Percentiles rank a stretch among this genome's conserved stretches.
Conservation (phyloP, 2,888 invertebrate species). For the Lymantria monacha region DNA sequence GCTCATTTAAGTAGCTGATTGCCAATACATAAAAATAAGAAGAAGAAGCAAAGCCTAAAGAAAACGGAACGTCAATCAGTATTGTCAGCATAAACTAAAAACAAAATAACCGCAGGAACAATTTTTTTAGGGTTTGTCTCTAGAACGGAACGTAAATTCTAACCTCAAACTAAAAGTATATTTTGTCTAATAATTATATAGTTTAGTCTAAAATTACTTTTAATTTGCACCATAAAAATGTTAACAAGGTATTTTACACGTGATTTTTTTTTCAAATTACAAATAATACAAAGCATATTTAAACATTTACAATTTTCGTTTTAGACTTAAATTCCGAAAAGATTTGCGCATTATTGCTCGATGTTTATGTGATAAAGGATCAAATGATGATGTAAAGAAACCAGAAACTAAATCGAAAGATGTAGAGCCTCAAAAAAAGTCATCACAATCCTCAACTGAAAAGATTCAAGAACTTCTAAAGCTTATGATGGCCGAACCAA, state of each 20-base stretch:
- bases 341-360: slow-evolving; percentile 50
- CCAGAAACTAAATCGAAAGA: slow-evolving; percentile 37
- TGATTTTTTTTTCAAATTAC: neutral
- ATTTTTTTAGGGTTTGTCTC: too few species aligned
- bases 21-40: too few species aligned
- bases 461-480: slow-evolving; percentile 71
- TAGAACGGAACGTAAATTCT: slow-evolving; percentile 10
- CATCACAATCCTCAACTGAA: slow-evolving; percentile 50
- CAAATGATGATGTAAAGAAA: slow-evolving; percentile 52
- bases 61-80: too few species aligned
- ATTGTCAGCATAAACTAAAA: too few species aligned
- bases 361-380: slow-evolving; percentile 53
- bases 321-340: slow-evolving; percentile 43
- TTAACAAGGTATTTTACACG: slow-evolving; percentile 35
- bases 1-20: too few species aligned
- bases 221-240: slow-evolving; percentile 22
- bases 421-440: slow-evolving; percentile 30
- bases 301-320: neutral
- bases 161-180: slow-evolving; percentile 26
- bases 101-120: too few species aligned
- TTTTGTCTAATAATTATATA: neutral
- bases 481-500: slow-evolving; percentile 65
- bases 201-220: too few species aligned
- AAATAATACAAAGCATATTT: neutral
- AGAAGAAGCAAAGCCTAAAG: too few species aligned